A percentile compares a stretch with the other conserved stretches of the same genome.
phyloP scores from a whole-genome alignment of 1,140 invertebrate species.

The Scaptomyza pallida region DNA sequence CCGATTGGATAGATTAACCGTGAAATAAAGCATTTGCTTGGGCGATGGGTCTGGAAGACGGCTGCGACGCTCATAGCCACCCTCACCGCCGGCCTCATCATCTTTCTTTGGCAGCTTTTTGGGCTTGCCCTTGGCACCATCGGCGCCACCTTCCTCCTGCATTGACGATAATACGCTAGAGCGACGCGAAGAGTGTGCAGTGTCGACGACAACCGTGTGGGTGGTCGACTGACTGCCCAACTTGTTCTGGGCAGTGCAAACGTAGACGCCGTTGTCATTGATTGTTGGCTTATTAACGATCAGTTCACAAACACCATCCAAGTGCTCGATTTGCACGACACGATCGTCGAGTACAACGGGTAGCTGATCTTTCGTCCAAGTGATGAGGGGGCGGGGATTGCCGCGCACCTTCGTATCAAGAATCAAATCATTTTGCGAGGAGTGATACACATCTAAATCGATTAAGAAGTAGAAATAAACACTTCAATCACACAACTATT shows the following conservation, averaged over 20 bases:
- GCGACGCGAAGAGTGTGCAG: slow-evolving; percentile 64
- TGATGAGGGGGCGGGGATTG: slow-evolving; percentile 89
- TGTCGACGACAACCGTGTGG: slow-evolving; percentile 80
- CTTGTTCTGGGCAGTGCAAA: slow-evolving; percentile 89
- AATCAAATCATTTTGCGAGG: slow-evolving; percentile 89
- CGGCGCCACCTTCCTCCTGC: slow-evolving; percentile 55
- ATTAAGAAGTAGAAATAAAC: slow-evolving; percentile 3
- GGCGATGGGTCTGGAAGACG: slow-evolving; percentile 75
- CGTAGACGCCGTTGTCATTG: slow-evolving; percentile 88
- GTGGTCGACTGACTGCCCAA: slow-evolving; percentile 76
- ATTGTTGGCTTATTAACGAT: slow-evolving; percentile 87
- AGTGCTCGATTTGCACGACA: slow-evolving; percentile 88
- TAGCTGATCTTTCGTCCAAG: slow-evolving; percentile 90
- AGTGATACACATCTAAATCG: slow-evolving; percentile 87
- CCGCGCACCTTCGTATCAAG: slow-evolving; percentile 91
- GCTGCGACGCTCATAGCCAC: slow-evolving; percentile 77
- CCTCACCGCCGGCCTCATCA: slow-evolving; percentile 52
- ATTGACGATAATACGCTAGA: slow-evolving; percentile 67
- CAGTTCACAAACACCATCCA: slow-evolving; percentile 90
- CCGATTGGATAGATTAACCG: slow-evolving; percentile 77
- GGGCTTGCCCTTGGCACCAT: slow-evolving; percentile 49
- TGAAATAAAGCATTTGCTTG: slow-evolving; percentile 81
- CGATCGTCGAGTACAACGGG: slow-evolving; percentile 86
- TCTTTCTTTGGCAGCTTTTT: slow-evolving; percentile 67
- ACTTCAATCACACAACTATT: slow-evolving; percentile 72